Conservation (phyloP, 2,888 invertebrate genomes). For the Aleiodes alternator region DNA sequence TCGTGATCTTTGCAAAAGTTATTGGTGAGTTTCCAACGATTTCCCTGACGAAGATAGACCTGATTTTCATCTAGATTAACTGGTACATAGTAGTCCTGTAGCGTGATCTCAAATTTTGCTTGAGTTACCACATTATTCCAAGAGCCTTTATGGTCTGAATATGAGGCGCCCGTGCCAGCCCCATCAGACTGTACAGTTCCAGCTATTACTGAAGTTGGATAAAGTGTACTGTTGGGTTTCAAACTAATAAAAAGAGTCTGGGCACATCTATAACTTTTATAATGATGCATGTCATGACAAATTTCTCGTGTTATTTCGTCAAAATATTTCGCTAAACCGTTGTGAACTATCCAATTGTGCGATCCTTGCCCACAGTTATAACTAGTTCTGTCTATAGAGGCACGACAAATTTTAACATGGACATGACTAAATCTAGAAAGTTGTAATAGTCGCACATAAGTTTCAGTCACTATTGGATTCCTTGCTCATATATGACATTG, state of each 20-base stretch:
- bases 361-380: background rate
- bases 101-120: background rate
- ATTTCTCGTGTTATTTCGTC: background rate
- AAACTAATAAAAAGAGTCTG: background rate
- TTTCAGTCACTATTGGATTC: too few species aligned
- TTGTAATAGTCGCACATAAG: too few species aligned
- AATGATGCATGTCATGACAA: background rate
- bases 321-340: background rate
- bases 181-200: background rate
- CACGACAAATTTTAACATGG: too few species aligned
- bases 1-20: slow-evolving; percentile 7
- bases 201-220: background rate
- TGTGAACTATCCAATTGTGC: background rate
- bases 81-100: slow-evolving; percentile 4
- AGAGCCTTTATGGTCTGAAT: slow-evolving; percentile 17
- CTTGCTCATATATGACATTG: too few species aligned
- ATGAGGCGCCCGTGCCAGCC: background rate
- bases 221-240: background rate
- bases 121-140: background rate
- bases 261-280: background rate
- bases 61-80: slow-evolving; percentile 18
- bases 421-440: too few species aligned
- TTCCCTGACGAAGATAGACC: background rate
- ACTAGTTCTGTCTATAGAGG: background rate
- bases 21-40: background rate